Evolutionary conservation across 2,113 vertebrate genomes (phyloP), one percentile per base, ranked within the genome.

Genomic region (Panthera tigris): DNA sequence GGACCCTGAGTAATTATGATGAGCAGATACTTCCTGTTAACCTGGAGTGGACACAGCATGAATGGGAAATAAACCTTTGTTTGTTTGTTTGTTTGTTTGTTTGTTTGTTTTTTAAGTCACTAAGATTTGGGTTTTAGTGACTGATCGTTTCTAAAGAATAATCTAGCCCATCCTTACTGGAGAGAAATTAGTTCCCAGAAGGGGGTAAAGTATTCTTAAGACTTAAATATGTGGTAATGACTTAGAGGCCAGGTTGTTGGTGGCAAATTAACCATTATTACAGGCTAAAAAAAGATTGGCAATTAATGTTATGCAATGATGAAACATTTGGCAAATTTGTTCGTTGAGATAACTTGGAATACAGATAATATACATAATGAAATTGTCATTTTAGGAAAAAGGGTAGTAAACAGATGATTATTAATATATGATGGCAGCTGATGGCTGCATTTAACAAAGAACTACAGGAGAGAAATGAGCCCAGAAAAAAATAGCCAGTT

Each of bases 241-340:
- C 33, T 89, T 93, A 92, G 50, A 89, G 61, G 13, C 2, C 50
- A 88, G 55, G 29, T 68, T 36, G 21, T 79, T 39, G 19, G 39
- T 74, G 31, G n/a, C 36, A 93, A 93, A 93, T 80, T 29, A 95
- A 89, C 50, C 80, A 33, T 29, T 86, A 76, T 52, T 36, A 95
- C n/a, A 93, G 15, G 36, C 66, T 85, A 61, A 82, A 93, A 61
- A 82, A 93, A n/a, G n/a, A 92, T 25, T 78, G 36, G 29, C 39
- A 85, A 63, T 86, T 66, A 61, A 73, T 91, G 4, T n/a, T 73
- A 89, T 45, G 31, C 55, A 85, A 52, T 71, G 71, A 84, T 93
- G 25, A 93, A 89, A 94, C 3, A 83, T 65, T 88, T 92, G 11
- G 16, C 65, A 45, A 89, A 48, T 85, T 36, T 88, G 69, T 93